Percentiles rank a stretch among this genome's conserved stretches.
These are phyloP conservation scores for Hydra vulgaris DNA, from an alignment of 30 jellyfish, hydroid and myxozoan genomes.

Conservation along the genomic window DNA sequence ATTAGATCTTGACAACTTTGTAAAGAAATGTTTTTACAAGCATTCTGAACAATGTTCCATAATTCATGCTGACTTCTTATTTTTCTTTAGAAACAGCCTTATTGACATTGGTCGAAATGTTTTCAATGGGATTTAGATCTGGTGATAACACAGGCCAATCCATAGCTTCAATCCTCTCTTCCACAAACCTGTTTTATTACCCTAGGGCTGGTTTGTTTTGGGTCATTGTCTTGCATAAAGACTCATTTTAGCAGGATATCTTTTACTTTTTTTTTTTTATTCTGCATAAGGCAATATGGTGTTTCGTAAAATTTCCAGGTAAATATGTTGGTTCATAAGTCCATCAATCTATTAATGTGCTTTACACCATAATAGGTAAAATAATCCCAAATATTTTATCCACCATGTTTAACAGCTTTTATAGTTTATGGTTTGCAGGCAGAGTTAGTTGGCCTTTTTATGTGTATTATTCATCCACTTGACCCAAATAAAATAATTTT, in stretches of 20 bases:
- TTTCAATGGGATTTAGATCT: neutral
- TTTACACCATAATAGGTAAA: neutral
- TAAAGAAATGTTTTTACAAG: too few species aligned
- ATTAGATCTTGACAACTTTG: too few species aligned
- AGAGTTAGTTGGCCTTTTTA: neutral
- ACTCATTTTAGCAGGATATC: neutral
- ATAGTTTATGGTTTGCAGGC: neutral
- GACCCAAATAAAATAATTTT: neutral
- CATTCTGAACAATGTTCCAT: too few species aligned
- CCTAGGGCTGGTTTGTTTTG: neutral
- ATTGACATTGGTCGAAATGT: neutral
- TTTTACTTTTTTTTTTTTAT: too few species aligned
- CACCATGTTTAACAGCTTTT: neutral
- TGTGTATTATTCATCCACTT: neutral
- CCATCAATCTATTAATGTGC: neutral
- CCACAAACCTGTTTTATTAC: neutral
- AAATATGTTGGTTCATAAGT: neutral
- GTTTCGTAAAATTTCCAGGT: neutral
- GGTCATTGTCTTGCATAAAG: neutral
- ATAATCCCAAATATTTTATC: neutral
- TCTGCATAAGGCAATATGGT: neutral
- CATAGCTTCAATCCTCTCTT: neutral
- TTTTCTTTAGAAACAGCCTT: neutral
- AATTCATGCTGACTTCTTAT: too few species aligned
- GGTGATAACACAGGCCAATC: neutral